Evolutionary conservation across 2,888 invertebrate species (phyloP).

Genomic region (Crioceris asparagi): DNA sequence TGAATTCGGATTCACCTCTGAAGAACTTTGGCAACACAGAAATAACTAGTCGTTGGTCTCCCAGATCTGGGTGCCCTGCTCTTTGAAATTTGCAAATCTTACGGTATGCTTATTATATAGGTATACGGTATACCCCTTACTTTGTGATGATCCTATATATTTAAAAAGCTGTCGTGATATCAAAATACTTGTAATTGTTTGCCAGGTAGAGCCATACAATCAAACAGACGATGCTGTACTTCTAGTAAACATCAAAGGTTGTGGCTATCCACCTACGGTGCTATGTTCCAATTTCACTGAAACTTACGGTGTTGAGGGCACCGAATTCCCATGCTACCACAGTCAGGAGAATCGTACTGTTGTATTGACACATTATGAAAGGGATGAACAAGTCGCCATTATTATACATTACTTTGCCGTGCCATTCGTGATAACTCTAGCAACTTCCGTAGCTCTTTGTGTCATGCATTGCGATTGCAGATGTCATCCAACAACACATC

Average conservation of each 20-base stretch:
- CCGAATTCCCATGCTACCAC: constrained; percentile 55
- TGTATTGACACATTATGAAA: constrained; percentile 73
- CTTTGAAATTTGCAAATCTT: too few species aligned
- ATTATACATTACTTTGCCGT: constrained; percentile 77
- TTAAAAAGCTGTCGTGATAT: too few species aligned
- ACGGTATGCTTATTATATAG: too few species aligned
- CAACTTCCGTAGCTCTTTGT: constrained; percentile 75
- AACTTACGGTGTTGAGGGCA: constrained; percentile 57
- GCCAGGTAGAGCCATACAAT: constrained; percentile 26
- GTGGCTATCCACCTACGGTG: constrained; percentile 70
- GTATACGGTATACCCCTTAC: too few species aligned
- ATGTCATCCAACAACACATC: constrained; percentile 54
- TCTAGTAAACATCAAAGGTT: constrained; percentile 73
- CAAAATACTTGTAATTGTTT: too few species aligned
- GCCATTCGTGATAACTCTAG: constrained; percentile 72
- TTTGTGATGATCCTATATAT: too few species aligned
- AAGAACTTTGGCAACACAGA: too few species aligned
- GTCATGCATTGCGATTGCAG: constrained; percentile 81
- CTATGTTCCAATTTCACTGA: constrained; percentile 66
- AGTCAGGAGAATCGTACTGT: constrained; percentile 71
- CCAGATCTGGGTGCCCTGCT: too few species aligned
- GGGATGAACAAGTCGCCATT: constrained; percentile 69
- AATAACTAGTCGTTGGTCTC: too few species aligned
- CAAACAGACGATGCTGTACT: constrained; percentile 46
- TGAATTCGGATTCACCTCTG: too few species aligned